Conservation (phyloP, 2,888 invertebrate species). For the Parnassius smintheus region DNA sequence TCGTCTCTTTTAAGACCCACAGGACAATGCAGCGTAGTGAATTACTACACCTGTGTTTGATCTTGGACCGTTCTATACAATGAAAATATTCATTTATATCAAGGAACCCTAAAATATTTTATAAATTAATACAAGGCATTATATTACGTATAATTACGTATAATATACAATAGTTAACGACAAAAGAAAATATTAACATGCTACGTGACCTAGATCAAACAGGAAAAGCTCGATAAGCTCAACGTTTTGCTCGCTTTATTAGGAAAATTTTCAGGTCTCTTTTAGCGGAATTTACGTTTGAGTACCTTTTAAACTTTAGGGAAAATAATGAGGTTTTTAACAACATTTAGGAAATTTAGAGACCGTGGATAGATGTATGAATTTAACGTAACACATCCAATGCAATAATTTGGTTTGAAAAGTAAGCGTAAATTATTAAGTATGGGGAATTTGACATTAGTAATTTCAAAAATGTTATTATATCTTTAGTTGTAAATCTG, state of each 20-base stretch:
- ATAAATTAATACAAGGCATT: conserved; percentile 17
- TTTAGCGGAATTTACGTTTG: conserved; percentile 15
- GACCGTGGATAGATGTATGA: too few relatives aligned
- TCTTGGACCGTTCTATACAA: too few relatives aligned
- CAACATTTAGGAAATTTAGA: too few relatives aligned
- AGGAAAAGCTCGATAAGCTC: conserved; percentile 7
- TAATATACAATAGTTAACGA: conserved; percentile 2
- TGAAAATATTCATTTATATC: background rate
- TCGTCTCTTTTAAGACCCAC: too few relatives aligned
- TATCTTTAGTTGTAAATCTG: too few relatives aligned
- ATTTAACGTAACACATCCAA: too few relatives aligned
- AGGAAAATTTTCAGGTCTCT: conserved; percentile 24
- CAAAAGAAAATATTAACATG: conserved; percentile 25
- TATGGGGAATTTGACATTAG: too few relatives aligned
- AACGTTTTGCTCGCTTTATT: conserved; percentile 23
- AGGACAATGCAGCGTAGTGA: too few relatives aligned
- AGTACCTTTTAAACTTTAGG: conserved; percentile 11
- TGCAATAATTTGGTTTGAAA: too few relatives aligned
- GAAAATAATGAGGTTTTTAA: conserved; percentile 2
- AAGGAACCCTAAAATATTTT: conserved; percentile 1
- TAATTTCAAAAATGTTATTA: too few relatives aligned
- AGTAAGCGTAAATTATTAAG: too few relatives aligned
- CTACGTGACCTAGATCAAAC: conserved; percentile 25
- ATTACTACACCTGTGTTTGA: too few relatives aligned
- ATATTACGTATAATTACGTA: background rate